Evolutionary conservation across 2,888 invertebrate species (phyloP).

Genomic region (Drosophila sordidapex): DNA sequence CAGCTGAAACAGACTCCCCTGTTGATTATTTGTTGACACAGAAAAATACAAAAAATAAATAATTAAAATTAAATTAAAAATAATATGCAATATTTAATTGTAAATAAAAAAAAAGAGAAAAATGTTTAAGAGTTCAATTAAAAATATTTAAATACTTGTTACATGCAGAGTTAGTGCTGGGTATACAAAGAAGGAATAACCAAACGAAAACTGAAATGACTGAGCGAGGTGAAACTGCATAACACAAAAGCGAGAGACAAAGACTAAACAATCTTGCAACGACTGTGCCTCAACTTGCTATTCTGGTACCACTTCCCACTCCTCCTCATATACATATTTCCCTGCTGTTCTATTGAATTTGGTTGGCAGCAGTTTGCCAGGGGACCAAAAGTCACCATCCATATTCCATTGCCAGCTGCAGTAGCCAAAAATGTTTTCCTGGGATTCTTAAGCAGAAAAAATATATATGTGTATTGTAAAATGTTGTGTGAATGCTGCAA

Average conservation of each 20-base stretch:
- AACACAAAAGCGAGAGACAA: constrained; percentile 48
- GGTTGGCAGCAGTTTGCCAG: constrained; percentile 28
- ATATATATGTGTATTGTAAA: constrained; percentile 42
- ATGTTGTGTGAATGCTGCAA: constrained; percentile 55
- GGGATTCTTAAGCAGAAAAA: constrained; percentile 31
- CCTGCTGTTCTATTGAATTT: constrained; percentile 7
- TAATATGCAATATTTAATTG: not conserved
- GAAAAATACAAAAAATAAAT: not conserved
- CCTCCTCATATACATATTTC: not conserved
- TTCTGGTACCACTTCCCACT: not conserved
- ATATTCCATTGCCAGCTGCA: constrained; percentile 50
- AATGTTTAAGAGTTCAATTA: no score
- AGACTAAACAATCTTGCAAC: constrained; percentile 47
- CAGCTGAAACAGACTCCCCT: not conserved
- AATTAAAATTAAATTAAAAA: not conserved
- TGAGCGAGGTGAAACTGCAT: constrained; percentile 8
- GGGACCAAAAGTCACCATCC: constrained; percentile 42
- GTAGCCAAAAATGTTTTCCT: constrained; percentile 40
- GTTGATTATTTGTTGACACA: not conserved
- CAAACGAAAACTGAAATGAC: not conserved
- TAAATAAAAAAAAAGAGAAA: not conserved
- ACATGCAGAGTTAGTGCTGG: not conserved
- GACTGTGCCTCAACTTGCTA: constrained; percentile 21
- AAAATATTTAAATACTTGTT: not conserved
- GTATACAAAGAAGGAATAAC: not conserved